These are phyloP conservation scores for Catonia carolina DNA, from an alignment of 2,888 invertebrate species.

Conservation along the genomic window DNA sequence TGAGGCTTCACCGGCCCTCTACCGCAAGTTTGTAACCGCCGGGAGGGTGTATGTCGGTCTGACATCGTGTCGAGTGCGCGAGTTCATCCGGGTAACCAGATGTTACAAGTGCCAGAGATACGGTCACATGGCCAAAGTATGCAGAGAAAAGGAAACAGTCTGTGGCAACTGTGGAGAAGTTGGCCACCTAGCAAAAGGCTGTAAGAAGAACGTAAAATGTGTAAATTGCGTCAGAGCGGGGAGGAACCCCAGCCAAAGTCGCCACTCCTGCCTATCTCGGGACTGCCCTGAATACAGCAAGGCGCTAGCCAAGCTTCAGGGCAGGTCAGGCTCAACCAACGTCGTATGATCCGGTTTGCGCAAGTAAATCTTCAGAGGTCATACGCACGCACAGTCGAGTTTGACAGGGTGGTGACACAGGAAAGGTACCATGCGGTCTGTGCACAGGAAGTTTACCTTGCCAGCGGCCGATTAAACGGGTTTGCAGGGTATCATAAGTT, in stretches of 20 bases:
- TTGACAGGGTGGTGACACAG: background rate
- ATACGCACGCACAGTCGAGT: background rate
- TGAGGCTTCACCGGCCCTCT: too few species aligned
- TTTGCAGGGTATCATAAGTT: background rate
- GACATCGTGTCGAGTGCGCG: too few species aligned
- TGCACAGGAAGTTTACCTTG: background rate
- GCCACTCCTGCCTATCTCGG: too few species aligned
- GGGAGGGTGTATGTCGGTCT: too few species aligned
- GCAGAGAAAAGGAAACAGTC: background rate
- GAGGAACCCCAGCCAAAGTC: too few species aligned
- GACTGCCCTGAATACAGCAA: background rate
- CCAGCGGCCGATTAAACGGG: background rate
- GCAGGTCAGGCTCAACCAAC: background rate
- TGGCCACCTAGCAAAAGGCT: background rate
- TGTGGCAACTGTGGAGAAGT: background rate
- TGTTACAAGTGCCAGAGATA: background rate
- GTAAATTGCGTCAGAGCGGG: background rate
- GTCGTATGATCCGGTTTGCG: background rate
- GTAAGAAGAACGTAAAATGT: background rate
- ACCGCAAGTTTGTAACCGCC: too few species aligned
- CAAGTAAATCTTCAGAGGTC: background rate
- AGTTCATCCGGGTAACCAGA: too few species aligned
- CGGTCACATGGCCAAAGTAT: background rate
- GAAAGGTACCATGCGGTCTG: background rate
- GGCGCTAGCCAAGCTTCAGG: background rate